These are phyloP conservation scores for Lepisosteus osseus DNA, from an alignment of 2,113 vertebrate genomes.

Conservation along the genomic window DNA sequence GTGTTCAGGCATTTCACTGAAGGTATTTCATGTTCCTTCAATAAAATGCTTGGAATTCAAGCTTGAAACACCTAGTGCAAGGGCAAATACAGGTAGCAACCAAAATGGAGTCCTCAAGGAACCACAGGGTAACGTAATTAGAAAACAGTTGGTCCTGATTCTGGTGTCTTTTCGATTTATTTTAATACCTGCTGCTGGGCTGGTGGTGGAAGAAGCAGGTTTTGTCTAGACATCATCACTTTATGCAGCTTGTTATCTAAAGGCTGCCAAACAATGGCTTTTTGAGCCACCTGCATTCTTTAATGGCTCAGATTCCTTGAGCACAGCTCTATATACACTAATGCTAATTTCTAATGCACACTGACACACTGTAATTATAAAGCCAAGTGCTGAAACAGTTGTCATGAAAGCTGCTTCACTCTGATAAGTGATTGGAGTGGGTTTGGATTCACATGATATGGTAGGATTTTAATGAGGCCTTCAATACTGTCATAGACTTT, in stretches of 20 bases:
- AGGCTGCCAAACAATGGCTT: background rate
- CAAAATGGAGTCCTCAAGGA: no score
- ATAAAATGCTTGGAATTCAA: no score
- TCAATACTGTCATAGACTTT: conserved; percentile 1
- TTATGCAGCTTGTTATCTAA: conserved; percentile 1
- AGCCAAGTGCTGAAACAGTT: background rate
- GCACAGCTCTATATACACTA: background rate
- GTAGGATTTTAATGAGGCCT: conserved; percentile 16
- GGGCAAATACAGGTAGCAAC: no score
- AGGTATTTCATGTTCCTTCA: background rate
- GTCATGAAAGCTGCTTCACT: background rate
- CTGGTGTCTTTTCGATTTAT: no score
- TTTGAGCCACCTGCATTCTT: background rate
- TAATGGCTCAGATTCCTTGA: background rate
- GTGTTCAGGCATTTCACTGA: background rate
- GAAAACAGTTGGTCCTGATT: no score
- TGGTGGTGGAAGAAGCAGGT: background rate
- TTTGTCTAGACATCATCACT: background rate
- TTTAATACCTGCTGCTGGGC: background rate
- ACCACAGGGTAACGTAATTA: no score
- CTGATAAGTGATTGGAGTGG: conserved; percentile 2
- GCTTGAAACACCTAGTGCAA: no score
- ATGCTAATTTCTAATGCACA: background rate
- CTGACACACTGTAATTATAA: background rate
- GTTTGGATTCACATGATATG: background rate